phyloP scores from a whole-genome alignment of 2,113 vertebrate species.

The Balaenoptera acutorostrata region DNA sequence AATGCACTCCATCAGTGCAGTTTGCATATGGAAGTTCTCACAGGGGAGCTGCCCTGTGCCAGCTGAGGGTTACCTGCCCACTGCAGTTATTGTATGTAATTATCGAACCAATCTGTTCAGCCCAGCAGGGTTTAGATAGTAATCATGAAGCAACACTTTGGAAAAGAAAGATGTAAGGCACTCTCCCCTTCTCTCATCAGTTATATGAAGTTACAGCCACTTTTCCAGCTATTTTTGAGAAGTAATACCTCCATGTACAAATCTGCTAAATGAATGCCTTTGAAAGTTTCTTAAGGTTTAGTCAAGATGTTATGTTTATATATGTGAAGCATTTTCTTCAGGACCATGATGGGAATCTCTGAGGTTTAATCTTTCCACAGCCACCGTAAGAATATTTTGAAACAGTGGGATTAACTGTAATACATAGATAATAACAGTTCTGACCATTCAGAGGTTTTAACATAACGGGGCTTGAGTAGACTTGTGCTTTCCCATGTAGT shows the following conservation, averaged over 20 bases:
- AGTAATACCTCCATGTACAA: slow-evolving; percentile 27
- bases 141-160: slow-evolving; percentile 95
- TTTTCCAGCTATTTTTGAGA: slow-evolving; percentile 65
- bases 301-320: not conserved
- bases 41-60: slow-evolving; percentile 91
- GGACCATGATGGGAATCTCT: not conserved
- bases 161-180: slow-evolving; percentile 85
- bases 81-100: slow-evolving; percentile 97
- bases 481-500: not conserved
- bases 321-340: not conserved
- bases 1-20: slow-evolving; percentile 87
- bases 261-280: slow-evolving; percentile 35
- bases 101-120: slow-evolving; percentile 99
- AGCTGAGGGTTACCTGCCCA: slow-evolving; percentile 95
- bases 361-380: not conserved
- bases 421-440: not conserved
- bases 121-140: slow-evolving; percentile 93
- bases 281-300: not conserved
- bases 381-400: slow-evolving; percentile 24
- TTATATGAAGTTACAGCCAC: slow-evolving; percentile 70
- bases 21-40: slow-evolving; percentile 95
- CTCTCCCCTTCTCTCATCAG: slow-evolving; percentile 77
- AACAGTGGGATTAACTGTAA: slow-evolving; percentile 19
- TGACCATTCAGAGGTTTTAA: slow-evolving; percentile 2
- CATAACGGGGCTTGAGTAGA: slow-evolving; percentile 6